These are phyloP conservation scores for Jacana jacana DNA, from an alignment of 2,113 vertebrate species.

Conservation along the genomic window DNA sequence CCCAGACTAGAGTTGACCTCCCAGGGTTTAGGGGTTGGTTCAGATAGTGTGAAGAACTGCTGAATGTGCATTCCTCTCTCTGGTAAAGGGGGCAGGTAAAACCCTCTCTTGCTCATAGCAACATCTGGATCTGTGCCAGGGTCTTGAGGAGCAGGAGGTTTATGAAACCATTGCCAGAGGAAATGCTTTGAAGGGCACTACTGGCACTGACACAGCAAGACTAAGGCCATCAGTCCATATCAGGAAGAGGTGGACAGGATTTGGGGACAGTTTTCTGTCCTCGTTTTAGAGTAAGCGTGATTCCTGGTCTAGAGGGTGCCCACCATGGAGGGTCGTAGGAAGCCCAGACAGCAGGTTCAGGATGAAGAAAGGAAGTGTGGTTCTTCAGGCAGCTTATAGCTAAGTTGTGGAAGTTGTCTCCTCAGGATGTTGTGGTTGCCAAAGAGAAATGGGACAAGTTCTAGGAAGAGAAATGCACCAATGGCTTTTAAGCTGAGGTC, in stretches of 20 bases:
- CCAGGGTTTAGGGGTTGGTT: not conserved
- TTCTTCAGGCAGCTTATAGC: not conserved
- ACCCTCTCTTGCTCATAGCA: not conserved
- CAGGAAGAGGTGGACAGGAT: not conserved
- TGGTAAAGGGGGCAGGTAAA: not conserved
- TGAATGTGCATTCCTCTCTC: fast-evolving
- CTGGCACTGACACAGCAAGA: not conserved
- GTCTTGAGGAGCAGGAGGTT: not conserved
- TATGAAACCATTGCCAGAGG: not conserved
- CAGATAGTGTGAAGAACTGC: not conserved
- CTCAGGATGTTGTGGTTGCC: not conserved
- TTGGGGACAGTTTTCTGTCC: not conserved
- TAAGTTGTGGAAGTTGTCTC: fast-evolving
- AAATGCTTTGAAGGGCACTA: not conserved
- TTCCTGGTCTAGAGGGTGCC: no score
- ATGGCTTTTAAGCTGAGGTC: not conserved
- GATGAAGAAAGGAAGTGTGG: not conserved
- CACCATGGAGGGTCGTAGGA: not conserved
- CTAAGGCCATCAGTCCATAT: not conserved
- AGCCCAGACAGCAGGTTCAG: not conserved
- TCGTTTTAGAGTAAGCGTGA: not conserved
- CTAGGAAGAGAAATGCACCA: not conserved
- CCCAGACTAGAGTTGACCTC: not conserved
- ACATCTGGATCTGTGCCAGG: not conserved
- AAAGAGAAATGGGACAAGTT: not conserved